A percentile compares a stretch with the other conserved stretches of the same genome.
Evolutionary conservation across 2,113 vertebrate species (phyloP).

Genomic region (Capreolus pygargus): DNA sequence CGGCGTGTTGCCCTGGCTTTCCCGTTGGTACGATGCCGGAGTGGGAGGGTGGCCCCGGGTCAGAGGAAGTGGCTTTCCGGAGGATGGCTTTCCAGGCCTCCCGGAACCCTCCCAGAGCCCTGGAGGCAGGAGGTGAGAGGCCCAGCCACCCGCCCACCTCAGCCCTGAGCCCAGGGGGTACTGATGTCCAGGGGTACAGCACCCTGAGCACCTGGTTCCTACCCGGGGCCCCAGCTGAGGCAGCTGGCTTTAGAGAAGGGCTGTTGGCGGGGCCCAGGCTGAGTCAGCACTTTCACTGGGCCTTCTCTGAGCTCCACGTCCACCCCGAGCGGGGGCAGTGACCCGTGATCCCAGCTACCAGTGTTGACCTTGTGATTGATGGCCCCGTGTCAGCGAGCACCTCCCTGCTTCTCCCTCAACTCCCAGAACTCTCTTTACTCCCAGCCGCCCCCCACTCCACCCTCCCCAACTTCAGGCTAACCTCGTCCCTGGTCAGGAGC

Average conservation of each 20-base stretch:
- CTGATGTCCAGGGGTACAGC: fast-evolving
- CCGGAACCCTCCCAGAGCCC: not conserved
- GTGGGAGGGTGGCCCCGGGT: not conserved
- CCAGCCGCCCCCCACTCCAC: not conserved
- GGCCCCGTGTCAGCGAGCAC: not conserved
- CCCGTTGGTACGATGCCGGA: not conserved
- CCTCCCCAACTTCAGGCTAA: fast-evolving
- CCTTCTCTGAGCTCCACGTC: not conserved
- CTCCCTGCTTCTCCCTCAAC: not conserved
- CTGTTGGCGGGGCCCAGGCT: not conserved
- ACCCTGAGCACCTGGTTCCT: not conserved
- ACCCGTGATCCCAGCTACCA: fast-evolving
- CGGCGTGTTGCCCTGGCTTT: not conserved
- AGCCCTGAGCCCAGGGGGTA: not conserved
- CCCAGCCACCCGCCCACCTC: not conserved
- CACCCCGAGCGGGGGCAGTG: too few relatives aligned
- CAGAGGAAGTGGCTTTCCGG: not conserved
- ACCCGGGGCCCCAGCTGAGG: not conserved
- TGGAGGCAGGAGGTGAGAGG: not conserved
- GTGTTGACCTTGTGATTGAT: fast-evolving
- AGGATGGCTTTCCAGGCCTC: not conserved
- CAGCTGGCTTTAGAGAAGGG: not conserved
- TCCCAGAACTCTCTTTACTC: not conserved
- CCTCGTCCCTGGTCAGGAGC: not conserved
- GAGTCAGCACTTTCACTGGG: not conserved